Evolutionary conservation across 2,888 invertebrate species (phyloP).

Genomic region (Pomacea canaliculata): DNA sequence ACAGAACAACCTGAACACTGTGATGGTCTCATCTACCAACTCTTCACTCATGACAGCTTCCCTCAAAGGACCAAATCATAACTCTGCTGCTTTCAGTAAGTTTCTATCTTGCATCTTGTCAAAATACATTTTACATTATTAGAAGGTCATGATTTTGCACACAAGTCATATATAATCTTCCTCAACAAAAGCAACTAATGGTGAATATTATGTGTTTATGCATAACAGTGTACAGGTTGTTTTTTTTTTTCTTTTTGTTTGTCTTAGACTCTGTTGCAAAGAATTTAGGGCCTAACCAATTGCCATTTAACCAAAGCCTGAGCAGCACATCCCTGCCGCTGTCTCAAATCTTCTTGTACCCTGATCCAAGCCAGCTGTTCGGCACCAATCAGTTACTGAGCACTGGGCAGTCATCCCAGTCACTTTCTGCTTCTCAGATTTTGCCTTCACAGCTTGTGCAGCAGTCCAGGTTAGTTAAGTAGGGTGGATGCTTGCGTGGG

Average conservation of each 20-base stretch:
- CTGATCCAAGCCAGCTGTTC: conserved; percentile 72
- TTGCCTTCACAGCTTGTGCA: conserved; percentile 77
- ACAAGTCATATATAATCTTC: neutral
- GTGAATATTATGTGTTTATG: neutral
- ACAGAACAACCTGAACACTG: conserved; percentile 83
- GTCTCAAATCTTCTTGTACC: conserved; percentile 75
- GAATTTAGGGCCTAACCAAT: conserved; percentile 46
- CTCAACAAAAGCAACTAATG: neutral
- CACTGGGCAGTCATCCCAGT: conserved; percentile 60
- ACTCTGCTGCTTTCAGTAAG: conserved; percentile 30
- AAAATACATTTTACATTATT: neutral
- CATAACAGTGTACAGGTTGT: no score
- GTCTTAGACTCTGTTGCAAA: conserved; percentile 40
- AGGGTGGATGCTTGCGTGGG: neutral
- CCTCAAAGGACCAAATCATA: conserved; percentile 74
- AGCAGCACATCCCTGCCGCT: conserved; percentile 55
- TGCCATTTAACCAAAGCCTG: conserved; percentile 53
- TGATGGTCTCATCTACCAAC: conserved; percentile 85
- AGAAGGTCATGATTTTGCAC: neutral
- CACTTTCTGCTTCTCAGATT: conserved; percentile 72
- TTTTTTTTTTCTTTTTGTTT: neutral
- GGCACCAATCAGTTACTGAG: conserved; percentile 51
- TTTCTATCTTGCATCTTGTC: neutral
- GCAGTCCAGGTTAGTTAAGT: conserved; percentile 71
- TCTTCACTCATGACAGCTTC: conserved; percentile 91